These are phyloP conservation scores for Tanytarsus gracilentus DNA, from an alignment of 2,888 invertebrate genomes.

Conservation along the genomic window DNA sequence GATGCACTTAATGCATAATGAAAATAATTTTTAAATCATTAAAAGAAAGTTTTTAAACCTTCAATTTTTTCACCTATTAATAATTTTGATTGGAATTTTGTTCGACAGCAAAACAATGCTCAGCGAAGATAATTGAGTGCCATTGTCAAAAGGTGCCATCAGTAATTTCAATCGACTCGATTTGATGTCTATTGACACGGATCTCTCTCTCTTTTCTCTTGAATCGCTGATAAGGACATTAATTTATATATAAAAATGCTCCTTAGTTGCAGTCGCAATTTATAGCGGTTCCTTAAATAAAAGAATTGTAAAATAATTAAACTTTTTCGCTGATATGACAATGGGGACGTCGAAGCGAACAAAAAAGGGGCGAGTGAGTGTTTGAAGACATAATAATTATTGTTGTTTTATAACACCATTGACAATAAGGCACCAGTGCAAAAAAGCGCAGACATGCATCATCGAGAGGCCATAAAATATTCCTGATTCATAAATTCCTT, in stretches of 20 bases:
- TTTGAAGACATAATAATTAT: conserved; percentile 5
- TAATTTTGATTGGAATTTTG: background rate
- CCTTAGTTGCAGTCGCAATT: too few species aligned
- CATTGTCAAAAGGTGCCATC: conserved; percentile 24
- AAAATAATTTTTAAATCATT: too few species aligned
- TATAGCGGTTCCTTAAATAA: too few species aligned
- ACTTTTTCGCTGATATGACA: too few species aligned
- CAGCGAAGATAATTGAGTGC: conserved; percentile 21
- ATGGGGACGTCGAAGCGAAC: too few species aligned
- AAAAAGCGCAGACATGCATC: background rate
- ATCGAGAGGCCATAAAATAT: background rate
- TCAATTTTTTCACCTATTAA: too few species aligned
- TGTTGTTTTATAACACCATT: background rate
- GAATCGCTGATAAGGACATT: background rate
- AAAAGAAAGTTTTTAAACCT: too few species aligned
- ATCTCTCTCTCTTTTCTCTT: background rate
- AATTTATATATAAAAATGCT: too few species aligned
- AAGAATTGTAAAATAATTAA: too few species aligned
- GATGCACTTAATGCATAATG: too few species aligned
- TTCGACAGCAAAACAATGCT: background rate
- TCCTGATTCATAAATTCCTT: conserved; percentile 11
- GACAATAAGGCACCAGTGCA: too few species aligned
- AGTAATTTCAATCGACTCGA: conserved; percentile 10
- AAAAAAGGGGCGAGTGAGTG: too few species aligned
- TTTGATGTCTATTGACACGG: background rate